Conservation (phyloP, 2,888 invertebrate species). For the Luperina testacea region DNA sequence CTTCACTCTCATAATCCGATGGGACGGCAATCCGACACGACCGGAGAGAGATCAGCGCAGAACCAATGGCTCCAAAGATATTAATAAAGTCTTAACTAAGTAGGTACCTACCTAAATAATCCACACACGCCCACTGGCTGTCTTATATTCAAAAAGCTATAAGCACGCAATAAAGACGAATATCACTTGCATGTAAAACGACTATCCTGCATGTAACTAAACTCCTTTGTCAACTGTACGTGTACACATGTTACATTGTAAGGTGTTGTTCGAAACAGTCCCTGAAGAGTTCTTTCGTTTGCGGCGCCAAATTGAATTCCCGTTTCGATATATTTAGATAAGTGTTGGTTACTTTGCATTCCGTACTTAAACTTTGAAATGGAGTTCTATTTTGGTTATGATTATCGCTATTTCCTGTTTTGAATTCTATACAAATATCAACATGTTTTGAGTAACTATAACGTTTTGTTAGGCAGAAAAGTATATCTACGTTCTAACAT, state of each 20-base stretch:
- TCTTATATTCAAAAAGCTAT: not conserved
- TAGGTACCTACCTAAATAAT: too few relatives aligned
- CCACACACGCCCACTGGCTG: not conserved
- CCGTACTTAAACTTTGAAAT: constrained; percentile 52
- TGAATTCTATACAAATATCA: constrained; percentile 1
- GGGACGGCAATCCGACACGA: too few relatives aligned
- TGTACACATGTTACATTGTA: constrained; percentile 44
- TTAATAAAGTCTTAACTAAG: not conserved
- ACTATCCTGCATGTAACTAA: not conserved
- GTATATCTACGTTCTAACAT: not conserved
- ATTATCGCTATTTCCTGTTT: constrained; percentile 20
- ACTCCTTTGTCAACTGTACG: constrained; percentile 18
- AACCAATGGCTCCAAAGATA: not conserved
- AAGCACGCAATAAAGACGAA: constrained; percentile 1
- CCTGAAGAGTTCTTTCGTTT: constrained; percentile 65
- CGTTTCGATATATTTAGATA: constrained; percentile 69
- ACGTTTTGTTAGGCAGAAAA: not conserved
- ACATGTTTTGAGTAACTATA: not conserved
- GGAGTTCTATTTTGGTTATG: constrained; percentile 38
- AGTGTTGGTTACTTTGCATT: constrained; percentile 64
- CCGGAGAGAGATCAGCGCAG: too few relatives aligned
- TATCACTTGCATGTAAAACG: not conserved
- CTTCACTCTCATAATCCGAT: too few relatives aligned
- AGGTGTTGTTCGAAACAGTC: constrained; percentile 60
- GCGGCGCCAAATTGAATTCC: constrained; percentile 72